Evolutionary conservation across 2,888 invertebrate species (phyloP).

Genomic region (Cataglyphis cursor): DNA sequence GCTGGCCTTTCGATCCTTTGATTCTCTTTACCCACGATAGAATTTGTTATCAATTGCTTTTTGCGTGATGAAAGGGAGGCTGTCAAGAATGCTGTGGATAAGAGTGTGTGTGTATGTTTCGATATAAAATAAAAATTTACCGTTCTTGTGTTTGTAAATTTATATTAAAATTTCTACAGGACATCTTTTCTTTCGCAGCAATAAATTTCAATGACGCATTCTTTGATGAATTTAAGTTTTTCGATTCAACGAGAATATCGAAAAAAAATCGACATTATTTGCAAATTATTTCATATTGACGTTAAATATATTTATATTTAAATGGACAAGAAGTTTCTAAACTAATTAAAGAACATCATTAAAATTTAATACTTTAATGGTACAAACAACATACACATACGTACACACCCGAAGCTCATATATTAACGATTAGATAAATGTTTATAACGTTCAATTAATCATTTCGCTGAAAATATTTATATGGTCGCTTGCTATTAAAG

Average conservation of each 20-base stretch:
- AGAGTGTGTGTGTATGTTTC: background rate
- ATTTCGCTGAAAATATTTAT: background rate
- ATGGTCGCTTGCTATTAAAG: conserved; percentile 27
- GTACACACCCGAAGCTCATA: background rate
- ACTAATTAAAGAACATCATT: conserved; percentile 16
- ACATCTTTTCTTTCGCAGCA: background rate
- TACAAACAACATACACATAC: no score
- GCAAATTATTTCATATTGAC: background rate
- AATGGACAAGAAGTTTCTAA: background rate
- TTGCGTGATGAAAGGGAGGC: conserved; percentile 38
- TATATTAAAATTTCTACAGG: conserved; percentile 10
- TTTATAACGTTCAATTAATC: conserved; percentile 32
- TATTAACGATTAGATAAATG: conserved; percentile 31
- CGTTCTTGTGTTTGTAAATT: conserved; percentile 22
- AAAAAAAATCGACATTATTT: background rate
- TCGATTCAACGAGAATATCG: background rate
- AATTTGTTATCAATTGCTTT: conserved; percentile 55
- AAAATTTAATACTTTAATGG: conserved; percentile 22
- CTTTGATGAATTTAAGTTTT: conserved; percentile 14
- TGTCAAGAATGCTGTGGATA: conserved; percentile 26
- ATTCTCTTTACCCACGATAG: conserved; percentile 48
- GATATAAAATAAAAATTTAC: conserved; percentile 33
- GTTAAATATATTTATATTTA: background rate
- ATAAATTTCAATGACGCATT: conserved; percentile 11
- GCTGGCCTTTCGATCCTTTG: conserved; percentile 52